phyloP scores from a whole-genome alignment of 2,888 invertebrate genomes.

The Octodonta nipae region DNA sequence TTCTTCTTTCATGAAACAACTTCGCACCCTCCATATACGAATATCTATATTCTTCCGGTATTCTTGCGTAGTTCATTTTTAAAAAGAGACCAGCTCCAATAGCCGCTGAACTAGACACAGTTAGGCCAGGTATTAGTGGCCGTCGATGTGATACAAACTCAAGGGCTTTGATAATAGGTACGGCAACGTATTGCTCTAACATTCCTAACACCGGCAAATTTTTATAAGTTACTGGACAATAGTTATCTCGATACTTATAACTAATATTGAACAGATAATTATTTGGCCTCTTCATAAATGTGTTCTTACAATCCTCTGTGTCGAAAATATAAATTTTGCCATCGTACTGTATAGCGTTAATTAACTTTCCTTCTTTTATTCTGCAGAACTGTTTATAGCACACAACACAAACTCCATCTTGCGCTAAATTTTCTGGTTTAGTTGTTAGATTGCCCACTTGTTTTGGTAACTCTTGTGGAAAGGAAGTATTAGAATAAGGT shows the following conservation, averaged over 20 bases:
- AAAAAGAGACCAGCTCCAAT: conserved; percentile 44
- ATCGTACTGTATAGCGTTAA: conserved; percentile 39
- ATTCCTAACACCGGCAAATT: conserved; percentile 45
- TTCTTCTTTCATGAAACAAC: conserved; percentile 30
- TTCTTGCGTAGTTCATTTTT: conserved; percentile 39
- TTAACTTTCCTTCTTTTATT: conserved; percentile 36
- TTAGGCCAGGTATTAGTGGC: conserved; percentile 49
- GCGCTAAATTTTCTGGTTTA: conserved; percentile 30
- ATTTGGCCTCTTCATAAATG: conserved; percentile 41
- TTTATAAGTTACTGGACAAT: conserved; percentile 36
- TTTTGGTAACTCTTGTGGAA: conserved; percentile 41
- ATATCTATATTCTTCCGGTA: conserved; percentile 23
- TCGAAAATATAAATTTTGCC: conserved; percentile 46
- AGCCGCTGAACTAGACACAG: conserved; percentile 38
- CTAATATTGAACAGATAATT: conserved; percentile 37
- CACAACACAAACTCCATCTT: conserved; percentile 47
- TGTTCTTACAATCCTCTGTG: conserved; percentile 36
- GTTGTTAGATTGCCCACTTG: conserved; percentile 17
- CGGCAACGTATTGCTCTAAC: conserved; percentile 46
- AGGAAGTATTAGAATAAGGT: conserved; percentile 22
- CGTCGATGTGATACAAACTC: conserved; percentile 39
- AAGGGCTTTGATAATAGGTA: conserved; percentile 41
- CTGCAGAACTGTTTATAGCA: conserved; percentile 44
- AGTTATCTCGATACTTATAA: conserved; percentile 25
- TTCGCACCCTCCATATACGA: conserved; percentile 35